phyloP scores from a whole-genome alignment of 2,888 invertebrate species.

The Pheosia gnoma region DNA sequence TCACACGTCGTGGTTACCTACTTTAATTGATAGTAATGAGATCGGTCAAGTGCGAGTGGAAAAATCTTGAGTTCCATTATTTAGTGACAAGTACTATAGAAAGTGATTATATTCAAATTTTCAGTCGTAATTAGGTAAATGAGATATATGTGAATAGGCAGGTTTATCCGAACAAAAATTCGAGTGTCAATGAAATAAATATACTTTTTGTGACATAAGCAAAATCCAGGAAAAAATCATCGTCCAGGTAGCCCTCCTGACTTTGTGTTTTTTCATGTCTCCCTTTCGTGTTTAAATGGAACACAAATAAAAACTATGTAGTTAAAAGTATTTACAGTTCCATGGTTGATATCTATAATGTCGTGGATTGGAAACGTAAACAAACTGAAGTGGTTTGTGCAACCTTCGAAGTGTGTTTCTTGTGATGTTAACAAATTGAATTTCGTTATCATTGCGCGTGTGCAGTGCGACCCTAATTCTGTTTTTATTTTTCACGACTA shows the following conservation, averaged over 20 bases:
- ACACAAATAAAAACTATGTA: slow-evolving; percentile 12
- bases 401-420: slow-evolving; percentile 30
- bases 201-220: not conserved
- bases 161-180: no score
- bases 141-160: no score
- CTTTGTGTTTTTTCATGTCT: not conserved
- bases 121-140: no score
- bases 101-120: no score
- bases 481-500: slow-evolving; percentile 2
- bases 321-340: slow-evolving; percentile 20
- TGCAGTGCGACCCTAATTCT: not conserved
- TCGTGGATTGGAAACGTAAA: slow-evolving; percentile 20
- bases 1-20: slow-evolving; percentile 57
- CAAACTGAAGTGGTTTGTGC: slow-evolving; percentile 19
- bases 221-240: no score
- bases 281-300: slow-evolving; percentile 2
- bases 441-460: slow-evolving; percentile 21
- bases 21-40: slow-evolving; percentile 47
- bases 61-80: slow-evolving; percentile 8
- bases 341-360: slow-evolving; percentile 22
- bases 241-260: not conserved
- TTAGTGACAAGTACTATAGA: no score
- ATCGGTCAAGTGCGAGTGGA: slow-evolving; percentile 15
- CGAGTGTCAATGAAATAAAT: no score
- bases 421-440: slow-evolving; percentile 22